Conservation (phyloP, 1,140 invertebrate species). For the Vanessa atalanta region DNA sequence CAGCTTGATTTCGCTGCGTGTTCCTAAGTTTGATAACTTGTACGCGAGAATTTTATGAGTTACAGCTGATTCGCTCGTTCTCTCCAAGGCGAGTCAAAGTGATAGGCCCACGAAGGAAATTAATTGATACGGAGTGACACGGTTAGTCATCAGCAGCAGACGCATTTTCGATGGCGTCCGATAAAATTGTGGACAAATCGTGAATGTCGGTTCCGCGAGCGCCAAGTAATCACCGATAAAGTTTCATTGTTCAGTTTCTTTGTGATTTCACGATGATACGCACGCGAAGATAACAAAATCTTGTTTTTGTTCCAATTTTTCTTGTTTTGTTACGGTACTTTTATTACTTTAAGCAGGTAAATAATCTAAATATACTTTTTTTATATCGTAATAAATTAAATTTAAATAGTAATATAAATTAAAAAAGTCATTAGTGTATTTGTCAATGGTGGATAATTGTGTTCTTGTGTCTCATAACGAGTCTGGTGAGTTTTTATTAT, state of each 20-base stretch:
- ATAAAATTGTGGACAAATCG: conserved; percentile 55
- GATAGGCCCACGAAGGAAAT: conserved; percentile 61
- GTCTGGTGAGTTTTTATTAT: conserved; percentile 50
- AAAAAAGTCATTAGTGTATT: conserved; percentile 23
- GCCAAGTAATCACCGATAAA: conserved; percentile 61
- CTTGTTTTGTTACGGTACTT: conserved; percentile 40
- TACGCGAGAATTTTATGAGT: conserved; percentile 50
- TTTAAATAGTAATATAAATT: too few relatives aligned
- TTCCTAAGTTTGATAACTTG: conserved; percentile 29
- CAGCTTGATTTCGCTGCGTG: conserved; percentile 29
- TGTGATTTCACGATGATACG: conserved; percentile 71
- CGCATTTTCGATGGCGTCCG: conserved; percentile 57
- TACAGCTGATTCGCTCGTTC: conserved; percentile 71
- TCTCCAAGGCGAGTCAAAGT: conserved; percentile 61
- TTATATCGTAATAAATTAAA: not conserved
- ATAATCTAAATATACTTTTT: conserved; percentile 3
- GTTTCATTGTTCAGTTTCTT: conserved; percentile 69
- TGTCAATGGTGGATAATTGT: conserved; percentile 70
- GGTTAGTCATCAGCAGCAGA: conserved; percentile 75
- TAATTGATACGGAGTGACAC: conserved; percentile 66
- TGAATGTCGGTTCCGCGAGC: conserved; percentile 51
- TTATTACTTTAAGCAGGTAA: conserved; percentile 7
- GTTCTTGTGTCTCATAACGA: conserved; percentile 57
- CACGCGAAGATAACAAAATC: conserved; percentile 61
- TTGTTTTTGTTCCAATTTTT: conserved; percentile 64